Percentiles rank a stretch among this genome's conserved stretches.
These are phyloP conservation scores for Carcina quercana DNA, from an alignment of 2,888 invertebrate genomes.

Conservation along the genomic window DNA sequence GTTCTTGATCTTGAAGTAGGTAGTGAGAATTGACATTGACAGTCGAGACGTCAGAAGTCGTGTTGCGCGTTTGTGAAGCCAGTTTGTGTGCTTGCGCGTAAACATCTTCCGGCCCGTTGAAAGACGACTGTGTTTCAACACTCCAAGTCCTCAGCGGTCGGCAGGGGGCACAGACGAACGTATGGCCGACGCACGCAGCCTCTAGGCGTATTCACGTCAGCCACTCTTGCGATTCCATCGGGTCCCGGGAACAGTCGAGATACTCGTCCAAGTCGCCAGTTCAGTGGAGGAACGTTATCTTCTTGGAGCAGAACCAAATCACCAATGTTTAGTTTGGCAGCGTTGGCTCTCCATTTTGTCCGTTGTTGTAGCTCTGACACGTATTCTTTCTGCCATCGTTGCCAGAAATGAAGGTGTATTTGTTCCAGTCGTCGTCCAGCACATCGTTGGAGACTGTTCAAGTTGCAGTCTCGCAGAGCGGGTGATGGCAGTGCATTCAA, in stretches of 20 bases:
- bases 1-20: too few relatives aligned
- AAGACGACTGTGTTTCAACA: slow-evolving; percentile 3
- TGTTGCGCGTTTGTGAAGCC: too few relatives aligned
- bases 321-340: slow-evolving; percentile 9
- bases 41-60: too few relatives aligned
- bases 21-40: too few relatives aligned
- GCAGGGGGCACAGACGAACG: slow-evolving; percentile 8
- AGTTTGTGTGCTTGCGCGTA: background rate
- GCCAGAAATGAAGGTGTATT: slow-evolving; percentile 18
- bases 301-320: slow-evolving; percentile 15
- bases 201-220: slow-evolving; percentile 5
- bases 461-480: background rate
- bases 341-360: slow-evolving; percentile 18
- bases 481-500: slow-evolving; percentile 4
- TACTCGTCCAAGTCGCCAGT: slow-evolving; percentile 11
- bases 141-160: background rate
- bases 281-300: slow-evolving; percentile 8
- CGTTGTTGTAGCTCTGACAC: slow-evolving; percentile 21
- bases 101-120: slow-evolving; percentile 5
- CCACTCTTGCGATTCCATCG: slow-evolving; percentile 8
- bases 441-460: slow-evolving; percentile 5
- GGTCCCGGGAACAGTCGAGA: slow-evolving; percentile 7
- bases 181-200: slow-evolving; percentile 8
- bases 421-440: slow-evolving; percentile 14
- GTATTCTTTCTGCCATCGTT: slow-evolving; percentile 17